Percentiles rank a stretch among this genome's conserved stretches.
These are phyloP conservation scores for Arenaria interpres DNA, from an alignment of 2,113 vertebrate species.

Conservation along the genomic window DNA sequence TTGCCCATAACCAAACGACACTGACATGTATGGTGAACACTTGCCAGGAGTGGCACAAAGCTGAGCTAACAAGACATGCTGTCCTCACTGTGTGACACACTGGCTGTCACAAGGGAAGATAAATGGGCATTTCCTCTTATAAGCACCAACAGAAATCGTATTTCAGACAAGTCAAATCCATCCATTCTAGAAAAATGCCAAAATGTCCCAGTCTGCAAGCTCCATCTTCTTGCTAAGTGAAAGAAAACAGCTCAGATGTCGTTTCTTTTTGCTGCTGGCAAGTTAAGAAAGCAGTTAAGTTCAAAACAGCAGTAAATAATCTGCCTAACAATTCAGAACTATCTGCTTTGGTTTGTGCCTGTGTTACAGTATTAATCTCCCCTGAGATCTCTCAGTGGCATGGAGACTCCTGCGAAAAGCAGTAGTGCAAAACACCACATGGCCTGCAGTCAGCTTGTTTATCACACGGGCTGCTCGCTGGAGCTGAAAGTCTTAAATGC, in stretches of 20 bases:
- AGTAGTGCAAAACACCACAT: background rate
- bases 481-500: background rate
- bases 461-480: background rate
- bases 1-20: background rate
- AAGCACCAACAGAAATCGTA: background rate
- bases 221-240: background rate
- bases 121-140: background rate
- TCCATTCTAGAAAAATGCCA: background rate
- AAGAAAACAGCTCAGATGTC: background rate
- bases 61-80: background rate
- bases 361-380: background rate
- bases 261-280: background rate
- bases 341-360: background rate
- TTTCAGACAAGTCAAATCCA: background rate
- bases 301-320: constrained; percentile 9
- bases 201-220: background rate
- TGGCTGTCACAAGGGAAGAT: background rate
- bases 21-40: accelerated
- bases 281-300: background rate
- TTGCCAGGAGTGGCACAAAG: background rate
- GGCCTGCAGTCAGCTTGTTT: background rate
- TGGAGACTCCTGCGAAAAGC: background rate
- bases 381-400: background rate
- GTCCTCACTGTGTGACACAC: background rate
- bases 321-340: background rate